Base-by-base conservation (phyloP, 2,797 vertebrate species). In the Micromesistius poutassou region DNA sequence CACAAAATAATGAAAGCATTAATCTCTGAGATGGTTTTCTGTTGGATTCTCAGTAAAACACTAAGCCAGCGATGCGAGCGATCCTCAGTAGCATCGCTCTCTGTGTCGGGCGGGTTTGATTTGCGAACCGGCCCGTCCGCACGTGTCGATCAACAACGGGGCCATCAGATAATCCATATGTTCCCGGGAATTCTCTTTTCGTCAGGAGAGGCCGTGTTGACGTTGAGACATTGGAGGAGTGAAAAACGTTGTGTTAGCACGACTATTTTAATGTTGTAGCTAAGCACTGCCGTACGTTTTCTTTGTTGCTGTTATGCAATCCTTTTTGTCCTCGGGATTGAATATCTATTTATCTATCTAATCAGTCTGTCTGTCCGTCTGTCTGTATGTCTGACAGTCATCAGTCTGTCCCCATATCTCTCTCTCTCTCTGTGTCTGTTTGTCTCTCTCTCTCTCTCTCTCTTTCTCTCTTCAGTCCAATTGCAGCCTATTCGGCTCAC, bases 401-500 rank as follows among this genome's bases (percentile, higher is more conserved):
- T 55, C 6, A 22, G 14, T 55, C 19, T 55, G 12, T 22, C 46
- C 6, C 46, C 19, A 16, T 22, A 19, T 55, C 46, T 22, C 46
- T 22, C 46, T 72, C 71, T 16, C 71, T 30, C 28, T 72, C 10
- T 30, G 12, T 30, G 9, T 72, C 71, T 72, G 9, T 72, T 30
- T 72, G 30, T 35, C 30, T 72, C 31, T 35, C 71, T 72, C 31
- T 72, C 71, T 35, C 30, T 35, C 71, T 72, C 31, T 35, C 70
- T 71, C 28, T 30, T 12, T 71, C 70, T 71, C 70, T 28, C 30
- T 30, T 35, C 33, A 35, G 33, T 35, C 33, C 33, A 5, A 35
- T 35, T 35, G 33, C 33, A 35, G 33, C 33, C 33, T 35, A 35
- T 35, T 72, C 71, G 33, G 22, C 35, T 50, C 46, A 50, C 46